These are phyloP conservation scores for Xiphophorus hellerii DNA, from an alignment of 2,113 vertebrate genomes.

Conservation along the genomic window DNA sequence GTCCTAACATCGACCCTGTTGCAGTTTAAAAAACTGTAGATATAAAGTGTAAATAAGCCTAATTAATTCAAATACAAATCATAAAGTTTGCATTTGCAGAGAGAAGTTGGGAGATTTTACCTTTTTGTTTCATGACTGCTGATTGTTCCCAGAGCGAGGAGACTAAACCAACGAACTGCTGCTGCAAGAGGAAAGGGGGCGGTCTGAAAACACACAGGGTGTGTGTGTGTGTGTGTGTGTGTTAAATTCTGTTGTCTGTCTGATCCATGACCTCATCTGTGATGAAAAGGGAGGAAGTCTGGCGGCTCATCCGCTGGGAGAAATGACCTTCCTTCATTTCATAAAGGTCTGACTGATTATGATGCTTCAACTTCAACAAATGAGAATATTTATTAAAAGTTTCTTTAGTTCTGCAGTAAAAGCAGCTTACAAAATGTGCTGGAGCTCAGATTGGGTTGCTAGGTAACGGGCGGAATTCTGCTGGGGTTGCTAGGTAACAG, in stretches of 20 bases:
- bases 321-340: not conserved
- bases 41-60: not conserved
- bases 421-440: too few relatives aligned
- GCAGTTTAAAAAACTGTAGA: too few relatives aligned
- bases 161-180: constrained; percentile 34
- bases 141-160: constrained; percentile 41
- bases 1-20: too few relatives aligned
- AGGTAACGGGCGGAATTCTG: too few relatives aligned
- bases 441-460: too few relatives aligned
- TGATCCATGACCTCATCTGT: constrained; percentile 28
- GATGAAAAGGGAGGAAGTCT: constrained; percentile 3
- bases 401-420: too few relatives aligned
- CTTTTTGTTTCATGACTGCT: constrained; percentile 69
- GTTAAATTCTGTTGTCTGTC: constrained; percentile 15
- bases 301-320: not conserved
- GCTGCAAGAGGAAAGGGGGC: constrained; percentile 43
- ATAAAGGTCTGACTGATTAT: not conserved
- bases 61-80: not conserved
- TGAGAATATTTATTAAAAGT: not conserved
- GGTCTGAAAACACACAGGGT: constrained; percentile 44
- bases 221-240: constrained; percentile 12
- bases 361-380: not conserved
- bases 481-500: too few relatives aligned
- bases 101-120: constrained; percentile 37
- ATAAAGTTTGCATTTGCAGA: not conserved